Conservation (phyloP, 1,140 invertebrate genomes). For the Drosophila repletoides region DNA sequence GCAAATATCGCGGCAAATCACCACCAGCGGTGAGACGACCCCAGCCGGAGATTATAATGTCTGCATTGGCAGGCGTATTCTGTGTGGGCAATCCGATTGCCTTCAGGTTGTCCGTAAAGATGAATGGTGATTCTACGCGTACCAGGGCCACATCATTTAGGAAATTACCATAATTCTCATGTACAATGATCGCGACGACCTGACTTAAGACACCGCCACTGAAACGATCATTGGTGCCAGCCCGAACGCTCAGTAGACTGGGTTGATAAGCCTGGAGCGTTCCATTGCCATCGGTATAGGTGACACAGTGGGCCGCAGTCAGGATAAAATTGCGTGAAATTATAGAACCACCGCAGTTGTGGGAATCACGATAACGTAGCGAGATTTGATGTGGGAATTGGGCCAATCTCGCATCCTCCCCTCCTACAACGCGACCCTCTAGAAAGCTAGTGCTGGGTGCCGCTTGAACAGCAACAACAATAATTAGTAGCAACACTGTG, state of each 20-base stretch:
- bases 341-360: conserved; percentile 85
- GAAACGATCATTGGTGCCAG: conserved; percentile 54
- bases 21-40: conserved; percentile 75
- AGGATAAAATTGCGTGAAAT: conserved; percentile 83
- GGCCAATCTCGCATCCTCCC: conserved; percentile 72
- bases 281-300: neutral
- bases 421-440: conserved; percentile 82
- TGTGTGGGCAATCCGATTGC: conserved; percentile 60
- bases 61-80: conserved; percentile 54
- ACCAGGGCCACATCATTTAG: conserved; percentile 84
- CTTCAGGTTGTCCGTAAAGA: conserved; percentile 71
- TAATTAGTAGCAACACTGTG: neutral
- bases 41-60: conserved; percentile 83
- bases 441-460: conserved; percentile 36
- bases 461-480: conserved; percentile 17
- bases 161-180: conserved; percentile 74
- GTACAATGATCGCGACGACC: conserved; percentile 63
- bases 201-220: conserved; percentile 43
- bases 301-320: conserved; percentile 85
- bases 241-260: conserved; percentile 35
- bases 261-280: conserved; percentile 1
- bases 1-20: conserved; percentile 50
- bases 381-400: conserved; percentile 84
- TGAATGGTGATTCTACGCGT: conserved; percentile 68
- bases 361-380: conserved; percentile 67